These are phyloP conservation scores for Argyresthia goedartella DNA, from an alignment of 2,888 invertebrate species.

Conservation along the genomic window DNA sequence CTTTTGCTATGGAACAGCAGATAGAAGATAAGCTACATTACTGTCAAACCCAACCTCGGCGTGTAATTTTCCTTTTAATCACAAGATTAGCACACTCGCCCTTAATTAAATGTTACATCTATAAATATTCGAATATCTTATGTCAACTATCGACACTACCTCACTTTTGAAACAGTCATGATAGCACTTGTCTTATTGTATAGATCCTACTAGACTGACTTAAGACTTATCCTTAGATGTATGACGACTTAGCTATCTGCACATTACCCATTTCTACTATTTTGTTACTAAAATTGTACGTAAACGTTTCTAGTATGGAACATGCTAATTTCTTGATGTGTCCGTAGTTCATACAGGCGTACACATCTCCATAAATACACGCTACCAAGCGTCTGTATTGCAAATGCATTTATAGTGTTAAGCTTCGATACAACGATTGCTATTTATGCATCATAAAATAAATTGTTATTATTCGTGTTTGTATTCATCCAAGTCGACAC, in stretches of 20 bases:
- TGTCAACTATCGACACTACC: slow-evolving; percentile 27
- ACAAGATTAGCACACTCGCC: too few species aligned
- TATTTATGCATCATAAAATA: slow-evolving; percentile 39
- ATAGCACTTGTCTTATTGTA: slow-evolving; percentile 40
- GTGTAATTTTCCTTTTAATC: background rate
- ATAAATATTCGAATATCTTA: background rate
- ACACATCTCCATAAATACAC: background rate
- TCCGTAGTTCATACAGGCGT: background rate
- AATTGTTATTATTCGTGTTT: slow-evolving; percentile 12
- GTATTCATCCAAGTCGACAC: slow-evolving; percentile 26
- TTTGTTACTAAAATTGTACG: slow-evolving; percentile 1
- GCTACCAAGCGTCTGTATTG: background rate
- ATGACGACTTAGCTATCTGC: slow-evolving; percentile 43
- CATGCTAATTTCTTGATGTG: too few species aligned
- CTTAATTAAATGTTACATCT: too few species aligned
- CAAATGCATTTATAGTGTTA: slow-evolving; percentile 21
- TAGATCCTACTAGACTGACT: slow-evolving; percentile 65
- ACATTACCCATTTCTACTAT: slow-evolving; percentile 2
- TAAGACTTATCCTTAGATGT: too few species aligned
- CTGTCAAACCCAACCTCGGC: too few species aligned
- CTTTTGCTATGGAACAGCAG: background rate
- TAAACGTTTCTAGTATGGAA: background rate
- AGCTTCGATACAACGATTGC: slow-evolving; percentile 55
- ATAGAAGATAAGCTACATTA: background rate
- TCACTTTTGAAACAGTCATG: slow-evolving; percentile 35